Evolutionary conservation across 2,888 invertebrate genomes (phyloP).

Genomic region (Tethea ocularis): DNA sequence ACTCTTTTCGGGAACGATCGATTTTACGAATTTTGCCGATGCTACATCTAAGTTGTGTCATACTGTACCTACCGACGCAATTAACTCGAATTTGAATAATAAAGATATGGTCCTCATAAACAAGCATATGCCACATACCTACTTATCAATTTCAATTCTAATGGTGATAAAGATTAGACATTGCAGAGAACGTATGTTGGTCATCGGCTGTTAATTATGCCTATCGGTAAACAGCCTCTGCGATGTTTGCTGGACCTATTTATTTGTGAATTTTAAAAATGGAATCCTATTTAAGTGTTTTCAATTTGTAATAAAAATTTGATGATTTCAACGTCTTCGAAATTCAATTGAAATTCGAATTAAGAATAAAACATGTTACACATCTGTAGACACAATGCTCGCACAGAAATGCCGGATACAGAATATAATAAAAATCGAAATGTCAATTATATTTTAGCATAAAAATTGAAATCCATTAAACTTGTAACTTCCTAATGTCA

Average conservation of each 20-base stretch:
- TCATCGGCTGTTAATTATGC: slow-evolving; percentile 19
- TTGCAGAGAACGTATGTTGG: slow-evolving; percentile 6
- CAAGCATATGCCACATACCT: slow-evolving; percentile 79
- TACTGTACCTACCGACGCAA: slow-evolving; percentile 62
- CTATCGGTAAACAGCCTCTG: slow-evolving; percentile 1
- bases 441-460: slow-evolving; percentile 5
- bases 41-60: too few relatives aligned
- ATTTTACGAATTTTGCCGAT: too few relatives aligned
- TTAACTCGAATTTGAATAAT: slow-evolving; percentile 72
- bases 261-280: not conserved
- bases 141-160: slow-evolving; percentile 77
- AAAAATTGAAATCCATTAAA: slow-evolving; percentile 7
- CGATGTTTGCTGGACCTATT: not conserved
- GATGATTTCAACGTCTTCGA: too few relatives aligned
- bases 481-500: not conserved
- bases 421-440: not conserved
- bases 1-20: too few relatives aligned
- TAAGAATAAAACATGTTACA: not conserved
- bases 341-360: too few relatives aligned
- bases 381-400: too few relatives aligned
- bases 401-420: not conserved
- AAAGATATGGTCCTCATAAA: slow-evolving; percentile 76
- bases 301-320: too few relatives aligned
- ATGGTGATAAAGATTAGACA: slow-evolving; percentile 51
- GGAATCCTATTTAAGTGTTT: too few relatives aligned